phyloP scores from a whole-genome alignment of 2,797 vertebrate genomes.

The Tamandua tetradactyla region DNA sequence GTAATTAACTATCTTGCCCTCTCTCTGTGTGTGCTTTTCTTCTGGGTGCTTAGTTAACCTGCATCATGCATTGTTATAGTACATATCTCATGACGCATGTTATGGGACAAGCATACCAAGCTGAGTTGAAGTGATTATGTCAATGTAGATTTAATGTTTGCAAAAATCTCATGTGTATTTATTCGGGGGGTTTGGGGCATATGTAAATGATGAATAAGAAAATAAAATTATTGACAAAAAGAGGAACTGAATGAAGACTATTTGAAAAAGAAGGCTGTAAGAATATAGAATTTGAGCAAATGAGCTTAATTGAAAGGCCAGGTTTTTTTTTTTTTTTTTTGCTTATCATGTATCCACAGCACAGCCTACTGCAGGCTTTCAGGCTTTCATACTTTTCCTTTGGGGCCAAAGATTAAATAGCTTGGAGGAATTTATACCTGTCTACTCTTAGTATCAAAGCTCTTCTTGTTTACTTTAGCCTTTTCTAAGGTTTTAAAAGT shows the following conservation, averaged over 20 bases:
- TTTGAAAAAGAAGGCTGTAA: neutral
- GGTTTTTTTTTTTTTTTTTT: too few species aligned
- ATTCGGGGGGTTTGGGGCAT: neutral
- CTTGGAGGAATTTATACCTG: constrained; percentile 3
- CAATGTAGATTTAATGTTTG: neutral
- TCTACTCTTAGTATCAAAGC: neutral
- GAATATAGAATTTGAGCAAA: neutral
- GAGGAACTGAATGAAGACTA: neutral
- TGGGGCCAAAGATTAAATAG: constrained; percentile 12
- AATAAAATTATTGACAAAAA: neutral
- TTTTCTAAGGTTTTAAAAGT: neutral
- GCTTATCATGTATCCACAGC: neutral
- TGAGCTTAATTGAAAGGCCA: neutral
- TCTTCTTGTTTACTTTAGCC: neutral
- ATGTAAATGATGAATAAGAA: neutral
- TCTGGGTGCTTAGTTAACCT: neutral
- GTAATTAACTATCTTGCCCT: neutral
- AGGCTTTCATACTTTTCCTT: neutral
- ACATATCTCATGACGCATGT: neutral
- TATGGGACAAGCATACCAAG: neutral
- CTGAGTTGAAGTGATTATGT: neutral
- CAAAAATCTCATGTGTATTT: neutral
- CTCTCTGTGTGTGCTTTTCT: neutral
- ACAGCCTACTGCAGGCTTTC: neutral
- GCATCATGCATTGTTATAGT: neutral